A percentile compares a stretch with the other conserved stretches of the same genome.
phyloP scores from a whole-genome alignment of 1,140 invertebrate genomes.

The Drosophila mauritiana region DNA sequence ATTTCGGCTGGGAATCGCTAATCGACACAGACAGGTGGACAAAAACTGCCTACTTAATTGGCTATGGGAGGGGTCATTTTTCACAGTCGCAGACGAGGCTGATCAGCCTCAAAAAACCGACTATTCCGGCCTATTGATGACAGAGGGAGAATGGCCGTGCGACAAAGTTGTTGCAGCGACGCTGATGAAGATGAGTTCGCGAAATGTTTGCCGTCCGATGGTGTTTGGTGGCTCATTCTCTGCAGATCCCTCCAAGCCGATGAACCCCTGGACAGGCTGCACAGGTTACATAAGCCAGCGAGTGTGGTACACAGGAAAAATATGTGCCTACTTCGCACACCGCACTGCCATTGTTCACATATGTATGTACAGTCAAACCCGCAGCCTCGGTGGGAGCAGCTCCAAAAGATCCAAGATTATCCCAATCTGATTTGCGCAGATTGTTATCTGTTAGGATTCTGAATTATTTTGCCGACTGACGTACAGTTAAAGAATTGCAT shows the following conservation, averaged over 20 bases:
- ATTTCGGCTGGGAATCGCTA: conserved; percentile 11
- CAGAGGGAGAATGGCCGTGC: conserved; percentile 48
- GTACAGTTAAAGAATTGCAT: not conserved
- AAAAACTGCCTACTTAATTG: conserved; percentile 32
- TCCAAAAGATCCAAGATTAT: not conserved
- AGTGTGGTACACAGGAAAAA: conserved; percentile 1
- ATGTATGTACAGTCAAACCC: not conserved
- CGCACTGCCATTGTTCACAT: too few relatives aligned
- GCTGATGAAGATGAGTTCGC: conserved; percentile 72
- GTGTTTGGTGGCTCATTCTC: conserved; percentile 23
- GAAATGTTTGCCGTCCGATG: conserved; percentile 18
- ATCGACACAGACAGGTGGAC: conserved; percentile 16
- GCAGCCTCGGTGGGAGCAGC: not conserved
- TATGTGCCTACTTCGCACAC: not conserved
- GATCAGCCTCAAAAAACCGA: conserved; percentile 43
- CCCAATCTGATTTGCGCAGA: not conserved
- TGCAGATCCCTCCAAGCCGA: conserved; percentile 9
- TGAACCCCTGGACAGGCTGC: not conserved
- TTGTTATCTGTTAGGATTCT: not conserved
- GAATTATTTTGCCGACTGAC: not conserved
- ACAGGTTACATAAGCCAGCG: conserved; percentile 59
- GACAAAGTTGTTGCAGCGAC: conserved; percentile 50
- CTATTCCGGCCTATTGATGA: conserved; percentile 68
- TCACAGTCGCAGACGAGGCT: conserved; percentile 31
- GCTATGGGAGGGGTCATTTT: conserved; percentile 46